Evolutionary conservation across 2,113 vertebrate species (phyloP).

Genomic region (Heloderma charlesbogerti): DNA sequence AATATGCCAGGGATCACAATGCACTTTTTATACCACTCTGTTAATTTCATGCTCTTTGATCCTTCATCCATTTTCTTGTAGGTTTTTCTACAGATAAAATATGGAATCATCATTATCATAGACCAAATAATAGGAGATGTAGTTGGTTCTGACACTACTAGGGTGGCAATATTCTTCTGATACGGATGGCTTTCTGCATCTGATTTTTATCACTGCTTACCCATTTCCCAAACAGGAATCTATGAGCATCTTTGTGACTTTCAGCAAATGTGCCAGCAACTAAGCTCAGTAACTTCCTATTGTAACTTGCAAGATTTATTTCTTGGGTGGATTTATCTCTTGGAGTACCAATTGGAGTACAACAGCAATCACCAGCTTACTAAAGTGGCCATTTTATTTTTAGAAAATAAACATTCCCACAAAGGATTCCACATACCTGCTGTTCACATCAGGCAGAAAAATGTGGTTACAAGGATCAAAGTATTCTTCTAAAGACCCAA

Average conservation of each 20-base stretch:
- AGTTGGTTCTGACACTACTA: not conserved
- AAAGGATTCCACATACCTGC: not conserved
- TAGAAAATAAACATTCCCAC: not conserved
- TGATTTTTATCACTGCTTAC: not conserved
- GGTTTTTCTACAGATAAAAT: not conserved
- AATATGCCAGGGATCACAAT: not conserved
- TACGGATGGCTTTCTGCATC: not conserved
- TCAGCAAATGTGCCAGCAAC: not conserved
- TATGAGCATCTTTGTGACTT: not conserved
- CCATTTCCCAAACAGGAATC: not conserved
- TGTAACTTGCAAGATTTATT: not conserved
- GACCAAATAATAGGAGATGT: not conserved
- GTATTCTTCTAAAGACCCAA: conserved; percentile 20
- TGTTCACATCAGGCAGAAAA: conserved; percentile 18
- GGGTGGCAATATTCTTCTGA: not conserved
- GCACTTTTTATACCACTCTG: not conserved
- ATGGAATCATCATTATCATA: not conserved
- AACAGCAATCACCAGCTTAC: not conserved
- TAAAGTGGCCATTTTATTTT: conserved; percentile 10
- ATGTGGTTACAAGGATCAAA: not conserved
- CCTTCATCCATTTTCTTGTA: not conserved
- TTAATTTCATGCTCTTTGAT: not conserved
- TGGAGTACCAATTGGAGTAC: not conserved
- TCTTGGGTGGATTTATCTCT: not conserved
- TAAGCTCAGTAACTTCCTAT: not conserved